Conservation (phyloP, 2,888 invertebrate species). For the Mythimna ferrago region DNA sequence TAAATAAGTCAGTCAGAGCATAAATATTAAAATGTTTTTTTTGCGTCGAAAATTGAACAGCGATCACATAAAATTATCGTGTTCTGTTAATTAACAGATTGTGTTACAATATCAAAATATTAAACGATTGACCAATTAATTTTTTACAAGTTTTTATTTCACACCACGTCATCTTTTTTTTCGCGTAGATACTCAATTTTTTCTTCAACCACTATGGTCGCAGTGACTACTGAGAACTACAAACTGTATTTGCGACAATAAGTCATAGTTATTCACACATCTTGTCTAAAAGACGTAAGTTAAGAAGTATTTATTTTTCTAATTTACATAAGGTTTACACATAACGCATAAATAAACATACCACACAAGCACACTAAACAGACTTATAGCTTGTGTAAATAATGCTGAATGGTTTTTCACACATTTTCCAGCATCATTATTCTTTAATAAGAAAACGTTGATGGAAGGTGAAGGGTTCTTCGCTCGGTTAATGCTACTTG, state of each 20-base stretch:
- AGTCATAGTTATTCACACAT: constrained; percentile 33
- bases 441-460: constrained; percentile 30
- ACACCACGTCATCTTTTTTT: neutral
- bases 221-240: too few relatives aligned
- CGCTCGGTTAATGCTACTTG: constrained; percentile 17
- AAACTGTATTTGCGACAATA: constrained; percentile 31
- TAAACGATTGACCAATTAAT: constrained; percentile 10
- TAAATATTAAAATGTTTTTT: neutral
- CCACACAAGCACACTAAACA: constrained; percentile 31
- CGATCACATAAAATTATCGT: neutral
- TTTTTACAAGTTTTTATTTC: neutral
- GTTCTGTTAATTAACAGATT: constrained; percentile 27
- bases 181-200: neutral
- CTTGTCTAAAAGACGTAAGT: constrained; percentile 37
- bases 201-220: too few relatives aligned
- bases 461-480: constrained; percentile 17
- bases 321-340: constrained; percentile 36
- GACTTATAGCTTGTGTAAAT: constrained; percentile 31
- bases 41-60: neutral
- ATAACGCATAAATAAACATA: constrained; percentile 37
- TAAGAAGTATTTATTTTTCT: constrained; percentile 42
- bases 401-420: constrained; percentile 34
- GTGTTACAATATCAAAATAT: neutral
- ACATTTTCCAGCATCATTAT: constrained; percentile 34
- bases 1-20: neutral